Evolutionary conservation across 2,797 vertebrate species (phyloP), one percentile per base, ranked within the genome.

Genomic region (Neosilurus hyrtlii): DNA sequence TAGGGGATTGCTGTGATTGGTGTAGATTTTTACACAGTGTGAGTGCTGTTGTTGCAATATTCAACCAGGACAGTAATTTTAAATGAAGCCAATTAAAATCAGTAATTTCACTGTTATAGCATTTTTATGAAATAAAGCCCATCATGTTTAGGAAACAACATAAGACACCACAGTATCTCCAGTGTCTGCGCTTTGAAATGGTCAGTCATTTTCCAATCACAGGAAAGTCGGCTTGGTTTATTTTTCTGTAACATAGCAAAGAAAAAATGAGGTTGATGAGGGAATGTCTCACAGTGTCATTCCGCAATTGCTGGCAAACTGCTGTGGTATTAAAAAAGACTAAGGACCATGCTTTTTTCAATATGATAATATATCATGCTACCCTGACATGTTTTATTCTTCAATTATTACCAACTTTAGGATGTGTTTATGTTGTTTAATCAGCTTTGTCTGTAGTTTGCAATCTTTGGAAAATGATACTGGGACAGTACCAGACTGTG

Each of bases 111-210:
- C 43, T 9, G 43, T 4, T 6, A 9, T 18, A 16, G 26, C 26
- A 74, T 18, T 30, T 56, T 54, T 56, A 74, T 73, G 51, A 71
- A 71, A 49, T 49, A 73, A 73, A 54, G 20, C 43, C 22, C n/a
- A 24, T 24, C 43, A 18, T 37, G n/a, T 54, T 73, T 24, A 56
- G 14, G 16, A 73, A 24, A 30, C 71, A 54, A 73, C 22, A 73
- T 56, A 56, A 54, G 4, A 57, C 43, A 43, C 8, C 43, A 43
- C 43, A 43, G 43, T 43, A 43, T 68, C 20, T 49, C 65, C 35
- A 37, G 30, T 20, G 16, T 35, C 65, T 37, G 65, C 20, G 65
- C 7, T 18, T 35, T 66, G 26, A 15, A 66, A 30, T 66, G 26
- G 15, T 30, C 61, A 15, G 24, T 30, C 15, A 24, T 26, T 66